Evolutionary conservation across 1,140 invertebrate genomes (phyloP).

Genomic region (Tenebrio molitor): DNA sequence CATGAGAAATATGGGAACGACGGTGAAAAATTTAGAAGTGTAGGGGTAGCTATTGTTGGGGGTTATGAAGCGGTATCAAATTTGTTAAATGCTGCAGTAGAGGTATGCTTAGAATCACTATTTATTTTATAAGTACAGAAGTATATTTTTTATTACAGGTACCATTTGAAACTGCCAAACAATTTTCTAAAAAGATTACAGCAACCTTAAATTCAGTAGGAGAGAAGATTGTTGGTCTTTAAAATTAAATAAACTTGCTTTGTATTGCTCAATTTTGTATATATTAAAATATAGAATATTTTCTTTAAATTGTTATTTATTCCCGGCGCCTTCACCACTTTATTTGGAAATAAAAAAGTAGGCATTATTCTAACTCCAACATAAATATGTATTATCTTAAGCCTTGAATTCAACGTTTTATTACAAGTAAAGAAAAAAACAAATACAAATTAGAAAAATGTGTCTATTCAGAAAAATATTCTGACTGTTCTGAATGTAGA

Average conservation of each 20-base stretch:
- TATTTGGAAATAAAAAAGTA: too few relatives aligned
- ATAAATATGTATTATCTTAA: too few relatives aligned
- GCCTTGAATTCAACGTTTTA: too few relatives aligned
- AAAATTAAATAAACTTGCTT: too few relatives aligned
- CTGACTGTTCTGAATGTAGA: too few relatives aligned
- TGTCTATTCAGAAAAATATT: too few relatives aligned
- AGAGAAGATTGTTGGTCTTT: conserved; percentile 59
- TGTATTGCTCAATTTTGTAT: neutral
- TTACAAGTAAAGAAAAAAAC: too few relatives aligned
- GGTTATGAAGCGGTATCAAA: conserved; percentile 74
- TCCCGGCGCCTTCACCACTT: neutral
- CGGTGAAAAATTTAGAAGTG: conserved; percentile 71
- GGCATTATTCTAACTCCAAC: too few relatives aligned
- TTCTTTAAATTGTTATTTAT: too few relatives aligned
- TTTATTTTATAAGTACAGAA: conserved; percentile 4
- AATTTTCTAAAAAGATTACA: conserved; percentile 56
- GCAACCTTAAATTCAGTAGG: conserved; percentile 58
- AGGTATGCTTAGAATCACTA: conserved; percentile 55
- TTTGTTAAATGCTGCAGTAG: conserved; percentile 63
- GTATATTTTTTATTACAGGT: conserved; percentile 55
- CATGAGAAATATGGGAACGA: conserved; percentile 80
- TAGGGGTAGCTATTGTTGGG: conserved; percentile 72
- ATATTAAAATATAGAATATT: neutral
- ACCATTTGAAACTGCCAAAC: conserved; percentile 55
- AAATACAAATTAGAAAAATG: too few relatives aligned